A percentile compares a stretch with the other conserved stretches of the same genome.
Evolutionary conservation across 1,140 invertebrate genomes (phyloP).

Genomic region (Limonius californicus): DNA sequence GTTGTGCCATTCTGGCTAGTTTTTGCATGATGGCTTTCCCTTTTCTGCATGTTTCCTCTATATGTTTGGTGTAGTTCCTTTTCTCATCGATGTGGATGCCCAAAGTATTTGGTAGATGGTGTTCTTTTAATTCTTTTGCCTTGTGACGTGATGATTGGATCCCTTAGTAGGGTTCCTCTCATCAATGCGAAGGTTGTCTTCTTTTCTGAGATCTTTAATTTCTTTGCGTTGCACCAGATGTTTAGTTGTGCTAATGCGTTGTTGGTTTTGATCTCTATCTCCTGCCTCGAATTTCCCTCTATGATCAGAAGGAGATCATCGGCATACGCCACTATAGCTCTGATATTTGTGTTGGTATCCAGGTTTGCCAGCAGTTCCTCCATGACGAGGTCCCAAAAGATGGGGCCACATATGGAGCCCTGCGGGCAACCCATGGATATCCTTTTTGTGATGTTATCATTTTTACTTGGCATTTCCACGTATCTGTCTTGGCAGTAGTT

Average conservation of each 20-base stretch:
- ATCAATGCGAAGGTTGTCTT: too few species aligned
- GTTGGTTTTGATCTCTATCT: too few species aligned
- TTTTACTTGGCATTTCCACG: background rate
- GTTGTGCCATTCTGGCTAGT: background rate
- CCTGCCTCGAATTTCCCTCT: slow-evolving; percentile 32
- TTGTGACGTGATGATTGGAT: too few species aligned
- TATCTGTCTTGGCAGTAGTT: slow-evolving; percentile 18
- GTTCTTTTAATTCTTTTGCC: too few species aligned
- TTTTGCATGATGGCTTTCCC: slow-evolving; percentile 4
- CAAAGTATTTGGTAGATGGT: too few species aligned
- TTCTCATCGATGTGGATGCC: slow-evolving; percentile 1
- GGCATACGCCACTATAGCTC: slow-evolving; percentile 39
- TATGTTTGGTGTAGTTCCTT: background rate
- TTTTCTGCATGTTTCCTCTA: background rate
- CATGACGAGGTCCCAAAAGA: slow-evolving; percentile 45
- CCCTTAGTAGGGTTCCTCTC: too few species aligned
- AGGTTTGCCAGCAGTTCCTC: slow-evolving; percentile 37
- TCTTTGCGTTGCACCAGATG: too few species aligned
- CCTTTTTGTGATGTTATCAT: slow-evolving; percentile 20
- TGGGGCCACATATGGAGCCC: slow-evolving; percentile 45
- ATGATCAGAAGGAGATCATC: slow-evolving; percentile 43
- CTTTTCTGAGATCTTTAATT: too few species aligned
- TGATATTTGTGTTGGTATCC: slow-evolving; percentile 15
- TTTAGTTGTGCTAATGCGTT: too few species aligned
- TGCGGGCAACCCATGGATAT: slow-evolving; percentile 47